phyloP scores from a whole-genome alignment of 2,113 vertebrate genomes.

The Haplochromis burtoni region DNA sequence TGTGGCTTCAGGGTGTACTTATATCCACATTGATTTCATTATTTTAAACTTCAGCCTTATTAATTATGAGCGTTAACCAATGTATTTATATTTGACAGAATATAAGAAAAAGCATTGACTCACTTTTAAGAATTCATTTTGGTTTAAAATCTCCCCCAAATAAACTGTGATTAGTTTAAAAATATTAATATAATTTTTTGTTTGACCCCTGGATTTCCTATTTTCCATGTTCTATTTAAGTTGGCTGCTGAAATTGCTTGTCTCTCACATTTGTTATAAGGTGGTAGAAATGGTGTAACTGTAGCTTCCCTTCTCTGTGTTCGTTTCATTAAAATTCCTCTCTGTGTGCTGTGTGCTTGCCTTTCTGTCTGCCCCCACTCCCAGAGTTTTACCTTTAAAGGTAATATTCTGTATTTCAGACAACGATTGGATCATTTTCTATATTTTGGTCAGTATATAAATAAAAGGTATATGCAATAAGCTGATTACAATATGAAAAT shows the following conservation, averaged over 20 bases:
- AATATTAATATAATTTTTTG: neutral
- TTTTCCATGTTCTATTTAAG: neutral
- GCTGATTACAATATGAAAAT: neutral
- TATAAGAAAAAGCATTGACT: neutral
- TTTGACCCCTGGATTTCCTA: neutral
- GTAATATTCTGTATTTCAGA: neutral
- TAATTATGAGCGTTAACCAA: neutral
- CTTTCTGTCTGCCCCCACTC: neutral
- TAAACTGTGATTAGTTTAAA: neutral
- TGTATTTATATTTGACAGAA: neutral
- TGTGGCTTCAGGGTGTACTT: neutral
- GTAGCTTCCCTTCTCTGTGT: neutral
- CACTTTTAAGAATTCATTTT: neutral
- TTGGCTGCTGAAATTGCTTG: neutral
- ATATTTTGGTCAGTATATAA: neutral
- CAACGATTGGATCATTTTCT: neutral
- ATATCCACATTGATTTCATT: neutral
- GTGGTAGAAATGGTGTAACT: neutral
- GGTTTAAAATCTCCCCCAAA: neutral
- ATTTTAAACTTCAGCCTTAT: neutral
- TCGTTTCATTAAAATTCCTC: neutral
- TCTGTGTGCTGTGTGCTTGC: neutral
- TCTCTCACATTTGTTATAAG: neutral
- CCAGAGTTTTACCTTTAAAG: neutral
- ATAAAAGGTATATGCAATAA: neutral